These are phyloP conservation scores for Rhodeus uyekii DNA, from an alignment of 2,797 vertebrate species.

Conservation along the genomic window DNA sequence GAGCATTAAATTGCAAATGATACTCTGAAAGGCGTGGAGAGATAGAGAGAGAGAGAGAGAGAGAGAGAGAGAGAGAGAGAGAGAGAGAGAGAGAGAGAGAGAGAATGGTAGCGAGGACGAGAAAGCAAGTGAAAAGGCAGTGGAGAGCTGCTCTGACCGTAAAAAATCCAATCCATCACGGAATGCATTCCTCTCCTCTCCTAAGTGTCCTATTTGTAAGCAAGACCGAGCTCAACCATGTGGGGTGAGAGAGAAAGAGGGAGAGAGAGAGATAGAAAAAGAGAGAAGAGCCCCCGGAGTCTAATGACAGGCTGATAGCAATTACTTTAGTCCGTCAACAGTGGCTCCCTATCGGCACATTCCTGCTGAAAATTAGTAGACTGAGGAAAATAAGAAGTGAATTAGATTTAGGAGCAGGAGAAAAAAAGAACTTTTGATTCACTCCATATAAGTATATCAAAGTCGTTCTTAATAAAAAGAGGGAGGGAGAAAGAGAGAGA, in stretches of 20 bases:
- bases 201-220: conserved; percentile 85
- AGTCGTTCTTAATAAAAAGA: conserved; percentile 41
- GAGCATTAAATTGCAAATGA: conserved; percentile 99
- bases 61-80: conserved; percentile 70
- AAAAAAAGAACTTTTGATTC: conserved; percentile 60
- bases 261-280: conserved; percentile 39
- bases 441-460: conserved; percentile 64
- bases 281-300: conserved; percentile 61
- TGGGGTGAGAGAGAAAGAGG: conserved; percentile 63
- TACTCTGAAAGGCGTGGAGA: conserved; percentile 84
- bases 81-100: conserved; percentile 66
- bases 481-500: background rate
- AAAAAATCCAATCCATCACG: conserved; percentile 93
- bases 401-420: conserved; percentile 44
- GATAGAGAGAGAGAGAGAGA: conserved; percentile 63
- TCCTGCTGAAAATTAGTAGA: conserved; percentile 77
- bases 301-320: conserved; percentile 84
- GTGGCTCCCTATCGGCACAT: conserved; percentile 72
- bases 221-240: conserved; percentile 75
- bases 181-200: conserved; percentile 84
- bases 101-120: conserved; percentile 72
- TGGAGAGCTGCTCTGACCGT: conserved; percentile 86
- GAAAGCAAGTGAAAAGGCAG: conserved; percentile 90
- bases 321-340: conserved; percentile 79
- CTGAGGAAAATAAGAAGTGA: conserved; percentile 67